These are phyloP conservation scores for Danio jaintianensis DNA, from an alignment of 2,797 vertebrate genomes.

Conservation along the genomic window DNA sequence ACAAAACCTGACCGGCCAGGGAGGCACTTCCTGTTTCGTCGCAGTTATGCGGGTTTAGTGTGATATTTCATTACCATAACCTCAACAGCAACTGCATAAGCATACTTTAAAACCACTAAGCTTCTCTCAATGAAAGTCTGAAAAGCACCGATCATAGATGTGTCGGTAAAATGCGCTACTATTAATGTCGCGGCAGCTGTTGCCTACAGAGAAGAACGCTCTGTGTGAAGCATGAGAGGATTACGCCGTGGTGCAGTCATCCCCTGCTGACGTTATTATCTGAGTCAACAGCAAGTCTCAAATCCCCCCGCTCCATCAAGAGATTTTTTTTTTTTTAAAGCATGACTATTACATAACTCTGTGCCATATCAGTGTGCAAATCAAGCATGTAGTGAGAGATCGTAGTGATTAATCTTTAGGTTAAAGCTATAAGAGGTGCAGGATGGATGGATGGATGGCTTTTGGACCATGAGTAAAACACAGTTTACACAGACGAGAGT, in stretches of 20 bases:
- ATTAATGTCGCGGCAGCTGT: slow-evolving; percentile 51
- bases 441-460: slow-evolving; percentile 15
- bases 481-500: background rate
- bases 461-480: slow-evolving; percentile 7
- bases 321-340: slow-evolving; percentile 35
- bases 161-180: slow-evolving; percentile 41
- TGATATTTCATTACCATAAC: background rate
- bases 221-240: slow-evolving; percentile 44
- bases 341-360: slow-evolving; percentile 36
- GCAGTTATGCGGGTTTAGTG: background rate
- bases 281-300: slow-evolving; percentile 42
- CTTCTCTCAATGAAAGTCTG: background rate
- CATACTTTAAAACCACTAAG: background rate
- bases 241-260: slow-evolving; percentile 41
- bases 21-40: background rate
- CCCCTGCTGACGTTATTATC: slow-evolving; percentile 45
- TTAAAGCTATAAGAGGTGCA: background rate
- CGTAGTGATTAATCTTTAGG: slow-evolving; percentile 24
- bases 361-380: background rate
- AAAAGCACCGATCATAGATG: background rate
- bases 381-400: slow-evolving; percentile 1
- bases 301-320: slow-evolving; percentile 32
- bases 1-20: background rate
- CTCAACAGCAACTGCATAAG: background rate
- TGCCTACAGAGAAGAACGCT: slow-evolving; percentile 8